phyloP scores from a whole-genome alignment of 2,888 invertebrate genomes.

The Dendrolimus houi region DNA sequence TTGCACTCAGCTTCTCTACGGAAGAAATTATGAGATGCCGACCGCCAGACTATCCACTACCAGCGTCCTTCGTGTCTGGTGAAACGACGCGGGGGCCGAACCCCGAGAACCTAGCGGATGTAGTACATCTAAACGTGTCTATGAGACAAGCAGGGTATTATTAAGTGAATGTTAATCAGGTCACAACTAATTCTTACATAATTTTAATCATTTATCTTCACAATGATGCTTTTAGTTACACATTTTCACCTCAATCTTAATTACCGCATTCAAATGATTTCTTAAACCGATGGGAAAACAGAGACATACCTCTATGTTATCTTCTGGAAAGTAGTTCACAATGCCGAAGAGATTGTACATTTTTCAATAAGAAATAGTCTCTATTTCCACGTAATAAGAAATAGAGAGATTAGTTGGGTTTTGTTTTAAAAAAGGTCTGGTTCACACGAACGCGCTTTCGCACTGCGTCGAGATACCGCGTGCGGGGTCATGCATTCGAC shows the following conservation, averaged over 20 bases:
- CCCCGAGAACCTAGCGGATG: too few relatives aligned
- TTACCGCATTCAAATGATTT: conserved; percentile 13
- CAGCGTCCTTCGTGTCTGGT: too few relatives aligned
- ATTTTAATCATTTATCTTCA: too few relatives aligned
- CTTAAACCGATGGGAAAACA: conserved; percentile 8
- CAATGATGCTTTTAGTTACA: conserved; percentile 1
- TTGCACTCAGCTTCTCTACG: too few relatives aligned
- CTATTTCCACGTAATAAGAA: conserved; percentile 13
- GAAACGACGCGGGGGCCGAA: too few relatives aligned
- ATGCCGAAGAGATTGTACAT: conserved; percentile 58
- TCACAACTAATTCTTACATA: too few relatives aligned
- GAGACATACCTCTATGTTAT: conserved; percentile 25
- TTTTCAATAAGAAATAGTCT: conserved; percentile 21
- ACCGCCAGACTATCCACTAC: too few relatives aligned
- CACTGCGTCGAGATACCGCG: conserved; percentile 22
- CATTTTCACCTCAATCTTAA: conserved; percentile 11
- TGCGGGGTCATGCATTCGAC: conserved; percentile 13
- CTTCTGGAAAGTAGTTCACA: conserved; percentile 51
- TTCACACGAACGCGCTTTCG: conserved; percentile 27
- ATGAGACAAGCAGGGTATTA: too few relatives aligned
- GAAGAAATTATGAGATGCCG: too few relatives aligned
- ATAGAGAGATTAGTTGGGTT: conserved; percentile 9
- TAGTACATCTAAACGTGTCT: too few relatives aligned
- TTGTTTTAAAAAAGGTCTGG: conserved; percentile 21
- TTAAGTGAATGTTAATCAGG: not conserved